Evolutionary conservation across 2,888 invertebrate species (phyloP), one percentile per base, ranked within the genome.

Genomic region (Archips crataeganus): DNA sequence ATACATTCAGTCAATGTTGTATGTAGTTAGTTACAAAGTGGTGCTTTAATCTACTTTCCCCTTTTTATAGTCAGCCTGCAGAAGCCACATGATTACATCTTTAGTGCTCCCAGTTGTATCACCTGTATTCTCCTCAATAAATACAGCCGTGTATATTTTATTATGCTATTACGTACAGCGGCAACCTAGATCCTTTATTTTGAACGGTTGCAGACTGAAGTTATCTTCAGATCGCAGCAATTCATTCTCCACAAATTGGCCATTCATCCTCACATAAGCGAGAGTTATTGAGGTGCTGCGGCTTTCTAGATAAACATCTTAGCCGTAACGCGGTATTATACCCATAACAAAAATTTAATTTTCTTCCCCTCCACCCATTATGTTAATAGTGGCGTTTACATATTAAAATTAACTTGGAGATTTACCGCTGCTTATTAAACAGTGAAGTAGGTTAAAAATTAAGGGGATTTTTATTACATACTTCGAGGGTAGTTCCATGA

Each of bases 221-320:
- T 82, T 90, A 90, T 90, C 88, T 86, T 78, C 82, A 84, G 84
- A 90, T 89, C 88, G 81, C 73, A 77, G 87, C 87, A 85, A 90
- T 90, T 87, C 84, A 86, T 90, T 89, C 83, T 79, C 84, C 83
- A 82, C 81, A 90, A 91, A 92, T 91, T 90, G 91, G 87, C 91
- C 85, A 88, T 91, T 90, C 86, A 87, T 90, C 85, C 85, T 81
- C 82, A 82, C 84, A 87, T 87, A 87, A 88, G 85, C 81, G 84
- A 90, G 86, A 91, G 84, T 88, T 90, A 91, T 87, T 79, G 82
- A 79, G 77, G 81, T 80, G 77, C 76, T 77, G 74, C 76, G 77
- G 78, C 78, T 75, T 78, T 79, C 77, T 79, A 79, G 80, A 81
- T 81, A 81, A 81, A 79, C 79, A 81, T 81, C 80, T 77, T 70